phyloP scores from a whole-genome alignment of 2,113 vertebrate species.

The Mormoops blainvillei region DNA sequence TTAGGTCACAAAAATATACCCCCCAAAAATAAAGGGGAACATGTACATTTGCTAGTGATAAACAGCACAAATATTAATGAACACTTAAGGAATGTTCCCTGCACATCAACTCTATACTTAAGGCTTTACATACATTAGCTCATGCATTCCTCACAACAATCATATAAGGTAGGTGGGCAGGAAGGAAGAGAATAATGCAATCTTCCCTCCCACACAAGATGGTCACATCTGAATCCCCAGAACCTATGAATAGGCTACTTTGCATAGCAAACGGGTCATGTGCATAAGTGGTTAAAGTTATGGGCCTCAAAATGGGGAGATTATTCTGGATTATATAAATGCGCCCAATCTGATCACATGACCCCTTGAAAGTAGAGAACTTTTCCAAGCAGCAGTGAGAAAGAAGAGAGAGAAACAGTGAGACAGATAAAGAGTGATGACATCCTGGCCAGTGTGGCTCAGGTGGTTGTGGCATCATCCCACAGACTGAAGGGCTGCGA shows the following conservation, averaged over 20 bases:
- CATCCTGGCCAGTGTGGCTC: too few relatives aligned
- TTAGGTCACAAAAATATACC: not conserved
- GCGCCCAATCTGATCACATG: not conserved
- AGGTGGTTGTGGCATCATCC: too few relatives aligned
- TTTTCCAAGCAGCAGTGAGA: not conserved
- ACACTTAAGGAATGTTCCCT: not conserved
- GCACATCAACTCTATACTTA: not conserved
- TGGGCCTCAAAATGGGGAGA: not conserved
- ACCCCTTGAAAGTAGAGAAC: not conserved
- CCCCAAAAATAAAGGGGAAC: not conserved
- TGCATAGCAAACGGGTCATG: not conserved
- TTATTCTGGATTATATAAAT: not conserved
- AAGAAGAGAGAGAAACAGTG: not conserved
- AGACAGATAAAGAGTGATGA: too few relatives aligned
- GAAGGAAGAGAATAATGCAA: not conserved
- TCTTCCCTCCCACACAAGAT: not conserved
- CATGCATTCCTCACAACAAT: not conserved
- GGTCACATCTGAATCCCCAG: not conserved
- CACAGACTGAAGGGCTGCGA: too few relatives aligned
- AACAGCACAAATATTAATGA: not conserved
- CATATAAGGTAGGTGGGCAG: not conserved
- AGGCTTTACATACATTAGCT: not conserved
- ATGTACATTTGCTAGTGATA: not conserved
- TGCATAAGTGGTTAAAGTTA: not conserved
- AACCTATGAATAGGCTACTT: not conserved